These are phyloP conservation scores for Gonatopus flavifemur DNA, from an alignment of 1,140 invertebrate species.

Conservation along the genomic window DNA sequence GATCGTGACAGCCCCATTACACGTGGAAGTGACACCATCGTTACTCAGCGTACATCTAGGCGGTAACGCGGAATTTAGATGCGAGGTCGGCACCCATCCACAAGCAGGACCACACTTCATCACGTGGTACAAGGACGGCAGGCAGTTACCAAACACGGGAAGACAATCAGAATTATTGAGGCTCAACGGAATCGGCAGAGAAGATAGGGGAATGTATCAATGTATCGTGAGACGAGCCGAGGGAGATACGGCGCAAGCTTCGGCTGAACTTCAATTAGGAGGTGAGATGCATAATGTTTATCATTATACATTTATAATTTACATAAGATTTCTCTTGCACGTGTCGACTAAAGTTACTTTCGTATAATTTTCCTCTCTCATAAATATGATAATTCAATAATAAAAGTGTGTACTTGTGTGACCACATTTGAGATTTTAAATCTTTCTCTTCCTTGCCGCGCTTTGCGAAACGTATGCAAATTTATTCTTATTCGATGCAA, in stretches of 20 bases:
- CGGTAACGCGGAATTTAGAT: constrained; percentile 74
- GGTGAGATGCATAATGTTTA: too few relatives aligned
- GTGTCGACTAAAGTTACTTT: too few relatives aligned
- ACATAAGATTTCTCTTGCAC: too few relatives aligned
- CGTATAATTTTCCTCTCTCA: too few relatives aligned
- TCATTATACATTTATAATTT: too few relatives aligned
- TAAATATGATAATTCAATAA: too few relatives aligned
- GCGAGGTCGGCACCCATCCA: constrained; percentile 58
- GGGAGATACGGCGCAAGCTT: constrained; percentile 77
- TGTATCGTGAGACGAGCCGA: constrained; percentile 76
- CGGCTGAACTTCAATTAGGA: constrained; percentile 77
- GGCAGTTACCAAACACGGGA: constrained; percentile 68
- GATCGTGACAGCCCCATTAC: constrained; percentile 68
- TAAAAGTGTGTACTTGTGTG: too few relatives aligned
- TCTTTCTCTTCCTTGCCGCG: too few relatives aligned
- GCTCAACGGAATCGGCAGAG: constrained; percentile 69
- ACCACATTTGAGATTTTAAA: too few relatives aligned
- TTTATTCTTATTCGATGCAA: too few relatives aligned
- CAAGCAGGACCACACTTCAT: constrained; percentile 61
- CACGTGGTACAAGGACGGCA: constrained; percentile 77
- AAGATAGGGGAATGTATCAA: constrained; percentile 85
- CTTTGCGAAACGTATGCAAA: too few relatives aligned
- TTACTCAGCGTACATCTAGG: constrained; percentile 77
- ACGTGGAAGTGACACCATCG: constrained; percentile 70
- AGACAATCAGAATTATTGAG: constrained; percentile 67